phyloP scores from a whole-genome alignment of 2,888 invertebrate genomes.

The Lepidocyrtoides sp. region DNA sequence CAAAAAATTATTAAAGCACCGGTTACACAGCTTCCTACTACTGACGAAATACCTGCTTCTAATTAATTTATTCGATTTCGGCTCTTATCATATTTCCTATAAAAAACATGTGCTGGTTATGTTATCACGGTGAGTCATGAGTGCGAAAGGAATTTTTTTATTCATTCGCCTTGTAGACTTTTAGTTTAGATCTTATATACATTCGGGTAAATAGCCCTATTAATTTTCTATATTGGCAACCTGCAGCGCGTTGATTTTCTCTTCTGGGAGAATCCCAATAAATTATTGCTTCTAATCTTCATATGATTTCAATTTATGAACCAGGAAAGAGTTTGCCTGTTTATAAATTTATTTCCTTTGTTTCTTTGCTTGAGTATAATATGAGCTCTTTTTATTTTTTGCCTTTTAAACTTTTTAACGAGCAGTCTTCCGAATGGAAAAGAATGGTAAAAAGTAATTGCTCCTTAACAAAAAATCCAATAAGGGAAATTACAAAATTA shows the following conservation, averaged over 20 bases:
- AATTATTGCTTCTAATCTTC: background rate
- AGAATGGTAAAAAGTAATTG: background rate
- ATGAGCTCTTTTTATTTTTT: background rate
- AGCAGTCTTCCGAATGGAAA: background rate
- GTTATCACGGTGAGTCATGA: background rate
- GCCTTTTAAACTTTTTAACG: background rate
- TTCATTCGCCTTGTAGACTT: no score
- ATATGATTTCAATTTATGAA: background rate
- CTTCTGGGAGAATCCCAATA: no score
- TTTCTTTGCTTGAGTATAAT: background rate
- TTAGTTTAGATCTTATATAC: no score
- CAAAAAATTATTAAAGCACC: no score
- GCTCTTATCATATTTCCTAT: background rate
- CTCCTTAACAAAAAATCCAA: background rate
- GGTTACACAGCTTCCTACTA: background rate
- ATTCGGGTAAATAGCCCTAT: background rate
- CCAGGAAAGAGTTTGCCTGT: background rate
- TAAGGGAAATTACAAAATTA: background rate
- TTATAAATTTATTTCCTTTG: background rate
- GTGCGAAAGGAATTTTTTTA: no score
- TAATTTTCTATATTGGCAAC: background rate
- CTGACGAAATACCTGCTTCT: background rate
- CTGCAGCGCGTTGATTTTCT: background rate
- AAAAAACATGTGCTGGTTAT: background rate
- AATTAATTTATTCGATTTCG: background rate